Base-by-base conservation (phyloP, 2,888 invertebrate genomes). In the Thalpophila matura region DNA sequence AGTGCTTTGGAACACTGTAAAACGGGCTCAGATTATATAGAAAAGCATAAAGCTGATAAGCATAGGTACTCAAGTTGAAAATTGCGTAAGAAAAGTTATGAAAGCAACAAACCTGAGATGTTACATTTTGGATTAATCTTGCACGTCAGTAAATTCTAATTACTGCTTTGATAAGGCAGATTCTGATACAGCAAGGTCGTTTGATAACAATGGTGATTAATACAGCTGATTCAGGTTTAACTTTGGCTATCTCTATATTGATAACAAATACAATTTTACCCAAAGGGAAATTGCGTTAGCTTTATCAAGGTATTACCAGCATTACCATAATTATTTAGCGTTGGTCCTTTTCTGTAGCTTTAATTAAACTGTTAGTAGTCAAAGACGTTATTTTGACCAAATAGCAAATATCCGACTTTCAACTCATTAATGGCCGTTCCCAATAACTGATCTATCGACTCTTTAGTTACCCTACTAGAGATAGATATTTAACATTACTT, bases 121-220 rank as follows among this genome's bases (percentile, higher is more conserved):
- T 27, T 10, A 9, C 5, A 4, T 18, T 45, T 38, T 40, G n/a
- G 55, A n/a, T 31, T 66, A 56, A 71, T 76, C 26, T 56, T 18
- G 20, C n/a, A n/a, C 55, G 45, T 53, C 46, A 42, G 26, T 10
- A 29, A 42, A 50, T 50, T 37, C 27, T 16, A 51, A 27, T 62
- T 45, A 27, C 43, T 62, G 58, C 42, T 54, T 26, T 46, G 66
- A 74, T 74, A 74, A 63, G 27, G 18, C 16, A 55, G 50, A 59
- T 66, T 45, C 24, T 54, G 57, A 69, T 62, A 42, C 2, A 46
- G 38, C 62, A 75, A 74, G 75, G 69, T 53, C 56, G 75, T 71
- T 33, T 2, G 69, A 74, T 68, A 74, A 50, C n/a, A 42, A 71
- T 26, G 9, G n/a, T 51, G 51, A 60, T 68, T 69, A 56, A 31